A percentile compares a stretch with the other conserved stretches of the same genome.
These are phyloP conservation scores for Ictalurus furcatus DNA, from an alignment of 2,113 vertebrate species.

Conservation along the genomic window DNA sequence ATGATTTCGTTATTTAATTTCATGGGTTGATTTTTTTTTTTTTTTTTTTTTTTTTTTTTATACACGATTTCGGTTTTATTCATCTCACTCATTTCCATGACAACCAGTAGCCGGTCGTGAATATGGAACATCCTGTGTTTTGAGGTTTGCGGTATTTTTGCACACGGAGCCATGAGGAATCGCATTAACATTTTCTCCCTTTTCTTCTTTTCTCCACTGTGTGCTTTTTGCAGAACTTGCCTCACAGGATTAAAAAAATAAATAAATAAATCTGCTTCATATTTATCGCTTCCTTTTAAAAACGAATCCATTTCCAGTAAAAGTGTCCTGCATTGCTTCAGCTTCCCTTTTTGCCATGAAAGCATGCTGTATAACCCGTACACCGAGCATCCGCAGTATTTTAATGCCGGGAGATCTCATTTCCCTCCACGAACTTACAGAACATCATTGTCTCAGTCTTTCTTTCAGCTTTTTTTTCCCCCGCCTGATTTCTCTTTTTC, in stretches of 20 bases:
- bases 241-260: background rate
- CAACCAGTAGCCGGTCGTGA: background rate
- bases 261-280: background rate
- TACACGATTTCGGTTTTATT: constrained; percentile 46
- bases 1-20: constrained; percentile 47
- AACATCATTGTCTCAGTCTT: constrained; percentile 5
- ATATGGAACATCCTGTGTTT: constrained; percentile 6
- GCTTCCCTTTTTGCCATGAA: constrained; percentile 25
- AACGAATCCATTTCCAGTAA: background rate
- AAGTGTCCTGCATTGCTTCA: constrained; percentile 23
- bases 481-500: background rate
- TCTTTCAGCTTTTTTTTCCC: background rate
- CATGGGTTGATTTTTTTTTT: constrained; percentile 45
- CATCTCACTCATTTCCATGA: background rate
- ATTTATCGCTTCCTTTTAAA: background rate
- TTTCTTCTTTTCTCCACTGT: background rate
- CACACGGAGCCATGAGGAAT: constrained; percentile 29
- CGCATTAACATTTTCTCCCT: background rate
- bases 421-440: background rate
- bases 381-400: constrained; percentile 22
- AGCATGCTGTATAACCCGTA: constrained; percentile 33
- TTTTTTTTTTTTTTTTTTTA: too few relatives aligned
- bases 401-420: constrained; percentile 28
- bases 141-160: constrained; percentile 39
- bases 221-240: background rate